Conservation (phyloP, 2,888 invertebrate genomes). For the Mesorhabditis spiculigera region DNA sequence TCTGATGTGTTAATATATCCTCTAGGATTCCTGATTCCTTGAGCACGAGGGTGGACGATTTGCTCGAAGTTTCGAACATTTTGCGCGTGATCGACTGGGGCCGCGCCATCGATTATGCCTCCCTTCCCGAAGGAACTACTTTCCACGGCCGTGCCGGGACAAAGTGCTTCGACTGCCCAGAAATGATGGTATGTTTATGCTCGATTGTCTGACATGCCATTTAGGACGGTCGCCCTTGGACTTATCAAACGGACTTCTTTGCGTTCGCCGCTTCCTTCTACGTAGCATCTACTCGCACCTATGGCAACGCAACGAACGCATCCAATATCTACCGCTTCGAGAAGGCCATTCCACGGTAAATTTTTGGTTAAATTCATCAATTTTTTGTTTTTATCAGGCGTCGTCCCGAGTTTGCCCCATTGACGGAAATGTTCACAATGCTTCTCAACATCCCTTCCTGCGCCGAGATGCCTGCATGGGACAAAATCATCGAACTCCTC, state of each 20-base stretch:
- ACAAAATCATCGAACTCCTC: slow-evolving; percentile 46
- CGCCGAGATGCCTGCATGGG: slow-evolving; percentile 73
- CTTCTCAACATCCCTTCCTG: slow-evolving; percentile 79
- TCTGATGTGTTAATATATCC: neutral
- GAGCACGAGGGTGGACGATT: slow-evolving; percentile 18
- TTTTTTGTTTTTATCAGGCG: slow-evolving; percentile 21
- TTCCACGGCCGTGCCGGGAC: slow-evolving; percentile 67
- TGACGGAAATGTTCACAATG: slow-evolving; percentile 77
- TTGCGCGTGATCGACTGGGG: slow-evolving; percentile 86
- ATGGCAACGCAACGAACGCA: slow-evolving; percentile 69
- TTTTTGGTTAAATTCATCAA: neutral
- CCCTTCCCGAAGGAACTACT: slow-evolving; percentile 63
- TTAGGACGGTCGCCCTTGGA: slow-evolving; percentile 80
- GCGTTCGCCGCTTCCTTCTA: slow-evolving; percentile 84
- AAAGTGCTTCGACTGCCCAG: slow-evolving; percentile 66
- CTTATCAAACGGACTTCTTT: slow-evolving; percentile 76
- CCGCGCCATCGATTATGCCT: slow-evolving; percentile 78
- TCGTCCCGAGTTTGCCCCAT: slow-evolving; percentile 64
- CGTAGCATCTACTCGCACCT: slow-evolving; percentile 80
- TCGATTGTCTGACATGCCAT: slow-evolving; percentile 5
- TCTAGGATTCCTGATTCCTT: neutral
- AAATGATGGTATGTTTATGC: slow-evolving; percentile 68
- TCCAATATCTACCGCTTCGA: slow-evolving; percentile 33
- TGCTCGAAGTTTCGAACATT: slow-evolving; percentile 11
- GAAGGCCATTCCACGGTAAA: slow-evolving; percentile 45